Conservation (phyloP, 2,797 vertebrate genomes). For the Phaenicophaeus curvirostris region DNA sequence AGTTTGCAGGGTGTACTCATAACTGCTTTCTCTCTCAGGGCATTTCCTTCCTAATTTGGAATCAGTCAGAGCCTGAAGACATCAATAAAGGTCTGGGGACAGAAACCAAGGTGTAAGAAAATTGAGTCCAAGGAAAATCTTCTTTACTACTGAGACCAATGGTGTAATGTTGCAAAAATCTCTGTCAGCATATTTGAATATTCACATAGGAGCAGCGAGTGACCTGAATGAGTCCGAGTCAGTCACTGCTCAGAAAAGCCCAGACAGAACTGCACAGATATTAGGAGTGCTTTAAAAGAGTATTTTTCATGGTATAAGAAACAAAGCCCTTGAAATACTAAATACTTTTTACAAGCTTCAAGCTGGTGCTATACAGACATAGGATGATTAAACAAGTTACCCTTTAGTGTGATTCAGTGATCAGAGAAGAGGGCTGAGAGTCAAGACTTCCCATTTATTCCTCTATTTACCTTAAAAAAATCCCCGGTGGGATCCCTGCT, state of each 20-base stretch:
- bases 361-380: neutral
- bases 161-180: neutral
- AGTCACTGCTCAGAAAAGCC: rapidly evolving
- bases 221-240: neutral
- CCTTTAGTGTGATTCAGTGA: neutral
- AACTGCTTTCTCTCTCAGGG: neutral
- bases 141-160: rapidly evolving
- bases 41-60: slow-evolving; percentile 13
- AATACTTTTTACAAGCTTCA: neutral
- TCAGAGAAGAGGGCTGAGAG: neutral
- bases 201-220: neutral
- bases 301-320: neutral
- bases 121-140: neutral
- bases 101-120: neutral
- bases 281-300: neutral
- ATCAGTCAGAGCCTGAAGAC: neutral
- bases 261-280: neutral
- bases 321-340: neutral
- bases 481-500: neutral
- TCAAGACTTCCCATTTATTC: neutral
- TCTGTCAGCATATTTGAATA: neutral
- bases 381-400: neutral
- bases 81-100: neutral
- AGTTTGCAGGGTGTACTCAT: neutral
- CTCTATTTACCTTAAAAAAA: slow-evolving; percentile 36